Base-by-base conservation (phyloP, 2,888 invertebrate genomes). In the Cosmia trapezina region DNA sequence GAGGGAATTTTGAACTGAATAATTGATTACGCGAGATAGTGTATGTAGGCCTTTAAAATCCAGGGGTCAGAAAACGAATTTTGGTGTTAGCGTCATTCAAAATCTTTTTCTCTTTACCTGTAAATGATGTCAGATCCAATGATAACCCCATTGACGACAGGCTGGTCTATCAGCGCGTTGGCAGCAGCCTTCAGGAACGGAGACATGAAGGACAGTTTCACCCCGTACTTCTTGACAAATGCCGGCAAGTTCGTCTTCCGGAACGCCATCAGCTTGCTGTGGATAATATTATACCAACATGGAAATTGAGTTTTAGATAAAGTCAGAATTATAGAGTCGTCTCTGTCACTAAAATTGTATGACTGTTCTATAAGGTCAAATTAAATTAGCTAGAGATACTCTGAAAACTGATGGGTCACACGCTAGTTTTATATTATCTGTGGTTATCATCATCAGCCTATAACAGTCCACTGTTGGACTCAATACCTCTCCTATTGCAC, bases 161-260 rank as follows among this genome's bases (percentile, higher is more conserved):
- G 99, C 91, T 99, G 99, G 91, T 99, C 99, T 90, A 98, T 97
- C 51, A 99, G 96, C n/a, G 99, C 99, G 92, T 98, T 99, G 4
- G 99, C 98, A n/a, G 98, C 97, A 0, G 99, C 99, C 92, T 98
- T 99, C 73, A 99, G 97, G 94, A 99, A 99, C 33, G 99, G 98
- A 0, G 99, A 99, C 99, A 99, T 99, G 92, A 99, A 99, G 12
- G 99, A 99, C 75, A 99, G 95, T 94, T 99, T 99, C 76, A 99
- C 96, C 61, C 98, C 98, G 92, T 98, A 99, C 91, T 99, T 99
- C 96, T 99, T 99, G 81, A 96, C 96, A 95, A 99, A 99, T 33
- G 97, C 96, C 12, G 99, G 98, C 89, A 99, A 97, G 91, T 99
- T 97, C n/a, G 97, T 96, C 93, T 99, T 99, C 64, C 99, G 97